These are phyloP conservation scores for Neotoma lepida DNA, from an alignment of 2,113 vertebrate genomes.

Conservation along the genomic window DNA sequence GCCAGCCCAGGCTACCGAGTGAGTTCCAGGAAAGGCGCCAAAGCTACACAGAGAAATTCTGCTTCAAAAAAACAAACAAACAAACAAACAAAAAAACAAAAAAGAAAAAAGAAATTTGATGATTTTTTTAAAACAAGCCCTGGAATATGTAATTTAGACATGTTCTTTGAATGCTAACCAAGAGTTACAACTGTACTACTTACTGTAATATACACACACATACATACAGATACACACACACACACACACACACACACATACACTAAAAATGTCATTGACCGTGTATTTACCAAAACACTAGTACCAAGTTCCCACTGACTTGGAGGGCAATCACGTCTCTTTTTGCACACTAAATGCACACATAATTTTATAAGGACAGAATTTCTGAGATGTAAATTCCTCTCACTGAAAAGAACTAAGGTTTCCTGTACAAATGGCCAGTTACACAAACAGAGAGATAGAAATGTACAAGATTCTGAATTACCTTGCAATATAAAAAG, in stretches of 20 bases:
- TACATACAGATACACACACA: no score
- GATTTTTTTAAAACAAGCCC: not conserved
- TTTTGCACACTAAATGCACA: conserved; percentile 21
- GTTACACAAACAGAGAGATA: not conserved
- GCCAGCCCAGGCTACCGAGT: no score
- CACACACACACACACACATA: no score
- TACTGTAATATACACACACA: no score
- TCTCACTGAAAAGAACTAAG: not conserved
- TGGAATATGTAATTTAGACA: not conserved
- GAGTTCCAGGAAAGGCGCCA: no score
- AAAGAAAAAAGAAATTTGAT: no score
- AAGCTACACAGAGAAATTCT: no score
- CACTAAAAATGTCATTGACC: conserved; percentile 2
- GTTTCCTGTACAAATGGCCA: not conserved
- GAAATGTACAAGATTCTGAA: not conserved
- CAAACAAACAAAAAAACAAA: no score
- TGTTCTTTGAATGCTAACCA: not conserved
- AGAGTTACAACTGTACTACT: not conserved
- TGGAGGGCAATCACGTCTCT: not conserved
- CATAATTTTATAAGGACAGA: not conserved
- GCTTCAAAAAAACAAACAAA: no score
- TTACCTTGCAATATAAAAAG: conserved; percentile 32
- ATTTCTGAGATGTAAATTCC: conserved; percentile 1
- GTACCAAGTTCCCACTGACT: not conserved
- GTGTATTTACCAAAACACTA: conserved; percentile 27